phyloP scores from a whole-genome alignment of 2,113 vertebrate genomes.

The Promerops cafer region DNA sequence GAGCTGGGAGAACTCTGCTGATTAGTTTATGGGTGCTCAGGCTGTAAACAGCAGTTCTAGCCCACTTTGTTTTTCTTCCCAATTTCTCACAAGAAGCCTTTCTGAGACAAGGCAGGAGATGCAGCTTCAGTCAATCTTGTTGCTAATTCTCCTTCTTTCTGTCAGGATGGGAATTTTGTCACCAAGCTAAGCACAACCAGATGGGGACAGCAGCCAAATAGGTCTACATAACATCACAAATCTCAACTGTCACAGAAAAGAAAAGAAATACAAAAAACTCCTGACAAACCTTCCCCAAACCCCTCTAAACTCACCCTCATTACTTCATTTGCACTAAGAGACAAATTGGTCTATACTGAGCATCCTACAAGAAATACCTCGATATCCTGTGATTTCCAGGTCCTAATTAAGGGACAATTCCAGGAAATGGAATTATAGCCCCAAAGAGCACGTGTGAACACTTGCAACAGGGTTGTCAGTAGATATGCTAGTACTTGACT shows the following conservation, averaged over 20 bases:
- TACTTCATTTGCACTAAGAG: neutral
- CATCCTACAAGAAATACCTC: neutral
- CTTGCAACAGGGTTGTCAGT: neutral
- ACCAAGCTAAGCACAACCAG: neutral
- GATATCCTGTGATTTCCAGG: neutral
- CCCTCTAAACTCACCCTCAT: neutral
- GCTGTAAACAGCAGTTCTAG: neutral
- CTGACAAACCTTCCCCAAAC: fast-evolving
- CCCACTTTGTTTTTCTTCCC: neutral
- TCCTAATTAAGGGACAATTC: neutral
- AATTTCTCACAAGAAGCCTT: neutral
- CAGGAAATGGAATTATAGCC: neutral
- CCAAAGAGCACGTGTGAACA: fast-evolving
- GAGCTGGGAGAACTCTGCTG: neutral
- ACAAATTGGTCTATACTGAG: neutral
- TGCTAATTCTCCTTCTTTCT: neutral
- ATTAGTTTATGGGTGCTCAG: neutral
- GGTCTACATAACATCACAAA: neutral
- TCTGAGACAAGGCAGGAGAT: neutral
- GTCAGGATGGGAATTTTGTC: neutral
- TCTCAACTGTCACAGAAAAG: neutral
- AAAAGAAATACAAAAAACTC: neutral
- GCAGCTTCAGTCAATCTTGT: neutral
- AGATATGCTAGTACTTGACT: neutral
- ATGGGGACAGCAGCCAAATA: neutral